Conservation (phyloP, 2,113 vertebrate species). For the Cariama cristata region DNA sequence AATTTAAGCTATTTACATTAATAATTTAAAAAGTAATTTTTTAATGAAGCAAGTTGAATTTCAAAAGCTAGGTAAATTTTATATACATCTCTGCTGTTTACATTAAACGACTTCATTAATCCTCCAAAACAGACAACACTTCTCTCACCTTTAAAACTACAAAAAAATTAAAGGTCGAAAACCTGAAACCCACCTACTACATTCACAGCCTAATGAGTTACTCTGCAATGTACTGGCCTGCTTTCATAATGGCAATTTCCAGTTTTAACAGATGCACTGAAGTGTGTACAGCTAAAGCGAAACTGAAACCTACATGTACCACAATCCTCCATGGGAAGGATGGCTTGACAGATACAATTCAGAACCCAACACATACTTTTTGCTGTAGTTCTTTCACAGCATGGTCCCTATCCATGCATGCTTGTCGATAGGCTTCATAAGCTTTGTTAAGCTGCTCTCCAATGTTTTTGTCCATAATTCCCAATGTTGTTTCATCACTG, state of each 20-base stretch:
- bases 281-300: neutral
- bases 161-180: neutral
- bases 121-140: neutral
- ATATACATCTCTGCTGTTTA: neutral
- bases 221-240: neutral
- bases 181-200: neutral
- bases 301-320: neutral
- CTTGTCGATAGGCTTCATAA: constrained; percentile 94
- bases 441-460: constrained; percentile 98
- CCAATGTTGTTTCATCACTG: constrained; percentile 90
- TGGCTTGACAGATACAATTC: neutral
- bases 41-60: neutral
- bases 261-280: neutral
- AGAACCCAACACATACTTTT: constrained; percentile 80
- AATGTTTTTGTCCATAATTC: constrained; percentile 96
- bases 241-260: constrained; percentile 14
- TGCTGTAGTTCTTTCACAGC: constrained; percentile 88
- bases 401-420: constrained; percentile 92
- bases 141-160: neutral
- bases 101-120: neutral
- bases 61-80: neutral
- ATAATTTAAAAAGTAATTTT: neutral
- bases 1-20: neutral
- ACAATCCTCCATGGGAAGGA: neutral
- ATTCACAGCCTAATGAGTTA: neutral